Base-by-base conservation (phyloP, 2,888 invertebrate species). In the Epinotia ramella region DNA sequence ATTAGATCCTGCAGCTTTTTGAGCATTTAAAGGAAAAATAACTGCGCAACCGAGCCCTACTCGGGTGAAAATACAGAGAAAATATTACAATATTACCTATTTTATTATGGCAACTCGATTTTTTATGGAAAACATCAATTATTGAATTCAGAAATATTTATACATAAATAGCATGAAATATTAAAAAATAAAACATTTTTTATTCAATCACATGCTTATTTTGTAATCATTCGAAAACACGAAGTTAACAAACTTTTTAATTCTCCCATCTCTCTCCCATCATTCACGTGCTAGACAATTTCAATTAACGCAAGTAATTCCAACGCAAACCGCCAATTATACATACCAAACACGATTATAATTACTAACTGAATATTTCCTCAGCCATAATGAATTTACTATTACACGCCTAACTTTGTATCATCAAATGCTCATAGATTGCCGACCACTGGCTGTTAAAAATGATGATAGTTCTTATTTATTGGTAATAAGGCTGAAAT, bases 331-430 rank as follows among this genome's bases (percentile, higher is more conserved):
- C 64, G 16, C 28, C 59, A 74, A 75, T 75, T 75, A 75, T 44
- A 60, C 49, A 70, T 56, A 70, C 70, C 76, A 77, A 77, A 80
- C 80, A 78, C 73, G 81, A 79, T 80, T 81, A 80, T 87, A 84
- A 88, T 88, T 88, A 86, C 84, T 85, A 83, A 84, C 81, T 79
- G 79, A 83, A 76, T 85, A 85, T 87, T 88, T 85, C 87, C 86
- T 84, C 83, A 84, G 81, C 80, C 78, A 79, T 83, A 86, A 87
- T 89, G 87, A 88, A 88, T 86, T 83, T 70, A 84, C 82, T 80
- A 83, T 87, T 84, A 86, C 84, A 86, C 88, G 85, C 89, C 87
- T 83, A 82, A 24, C 20, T 64, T 16, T 81, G 77, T 75, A 75
- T 75, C 65, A 75, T 65, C 59, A 75, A 73, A 75, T 67, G 69